A percentile compares a stretch with the other conserved stretches of the same genome.
Conservation (phyloP, 2,113 vertebrate species). For the Amazona vittata region DNA sequence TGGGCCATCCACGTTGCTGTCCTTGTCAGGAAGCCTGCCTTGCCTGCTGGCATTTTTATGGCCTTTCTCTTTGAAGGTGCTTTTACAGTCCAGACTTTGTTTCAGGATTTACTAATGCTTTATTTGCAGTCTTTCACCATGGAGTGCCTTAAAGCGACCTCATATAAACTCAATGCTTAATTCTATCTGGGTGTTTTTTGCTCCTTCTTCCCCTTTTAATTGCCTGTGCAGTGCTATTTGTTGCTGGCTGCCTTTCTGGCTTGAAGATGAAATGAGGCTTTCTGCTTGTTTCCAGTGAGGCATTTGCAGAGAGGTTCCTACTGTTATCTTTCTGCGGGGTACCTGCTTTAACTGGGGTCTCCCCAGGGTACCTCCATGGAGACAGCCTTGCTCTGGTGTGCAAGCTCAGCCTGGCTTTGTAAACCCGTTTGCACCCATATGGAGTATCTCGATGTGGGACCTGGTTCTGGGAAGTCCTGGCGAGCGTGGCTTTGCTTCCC, state of each 20-base stretch:
- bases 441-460: neutral
- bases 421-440: neutral
- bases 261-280: neutral
- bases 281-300: neutral
- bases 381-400: neutral
- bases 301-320: neutral
- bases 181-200: neutral
- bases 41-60: constrained; percentile 47
- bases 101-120: constrained; percentile 9
- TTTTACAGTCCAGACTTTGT: constrained; percentile 14
- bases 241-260: neutral
- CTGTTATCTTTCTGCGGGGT: neutral
- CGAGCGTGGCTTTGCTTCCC: neutral
- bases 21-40: constrained; percentile 16
- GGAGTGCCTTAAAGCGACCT: neutral
- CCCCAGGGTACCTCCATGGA: neutral
- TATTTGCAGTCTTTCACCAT: neutral
- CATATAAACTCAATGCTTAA: neutral
- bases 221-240: neutral
- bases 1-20: neutral
- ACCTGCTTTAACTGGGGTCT: neutral
- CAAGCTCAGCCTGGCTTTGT: neutral
- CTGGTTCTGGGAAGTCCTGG: neutral
- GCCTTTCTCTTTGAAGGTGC: constrained; percentile 31
- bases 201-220: neutral